Evolutionary conservation across 1,140 invertebrate species (phyloP), one percentile per base, ranked within the genome.

Genomic region (Chironomus tepperi): DNA sequence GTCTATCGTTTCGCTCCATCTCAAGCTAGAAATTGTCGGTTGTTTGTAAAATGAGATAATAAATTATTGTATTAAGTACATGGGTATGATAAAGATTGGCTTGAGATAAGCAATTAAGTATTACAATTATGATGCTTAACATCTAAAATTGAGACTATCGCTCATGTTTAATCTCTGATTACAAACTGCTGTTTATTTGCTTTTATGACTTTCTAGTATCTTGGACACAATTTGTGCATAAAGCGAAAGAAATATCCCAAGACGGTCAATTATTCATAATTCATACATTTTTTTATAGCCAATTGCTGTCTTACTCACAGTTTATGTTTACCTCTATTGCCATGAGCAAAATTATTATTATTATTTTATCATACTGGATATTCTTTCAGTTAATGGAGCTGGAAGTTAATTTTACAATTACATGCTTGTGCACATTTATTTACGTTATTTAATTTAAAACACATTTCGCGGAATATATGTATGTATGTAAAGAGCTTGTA

Each of bases 71-170:
- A 34, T 34, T 34, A 34, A 34, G 24, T 34, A 34, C 24, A 34
- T 5, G 47, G 47, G 15, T n/a, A n/a, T n/a, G 47, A n/a, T n/a
- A 57, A n/a, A 57, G 47, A 57, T 57, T 57, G n/a, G n/a, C n/a
- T 3, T 15, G 47, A 57, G 12, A 57, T 57, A n/a, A 57, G 47
- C 47, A 57, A 57, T 57, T 57, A 57, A 57, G 10, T n/a, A 57
- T 57, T n/a, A 57, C n/a, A 57, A 57, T 57, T 57, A 57, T 57
- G 47, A 57, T 57, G 47, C 47, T 57, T n/a, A 57, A 57, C 47
- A 57, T 57, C 47, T 57, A 57, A 57, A 57, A 57, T n/a, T 57
- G 12, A 12, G 47, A 57, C 47, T 57, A 57, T 57, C 47, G 12
- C 12, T 57, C 47, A 57, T 57, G 47, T 57, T 57, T n/a, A 10